Conservation (phyloP, 2,888 invertebrate species). For the Aphidoletes aphidimyza region DNA sequence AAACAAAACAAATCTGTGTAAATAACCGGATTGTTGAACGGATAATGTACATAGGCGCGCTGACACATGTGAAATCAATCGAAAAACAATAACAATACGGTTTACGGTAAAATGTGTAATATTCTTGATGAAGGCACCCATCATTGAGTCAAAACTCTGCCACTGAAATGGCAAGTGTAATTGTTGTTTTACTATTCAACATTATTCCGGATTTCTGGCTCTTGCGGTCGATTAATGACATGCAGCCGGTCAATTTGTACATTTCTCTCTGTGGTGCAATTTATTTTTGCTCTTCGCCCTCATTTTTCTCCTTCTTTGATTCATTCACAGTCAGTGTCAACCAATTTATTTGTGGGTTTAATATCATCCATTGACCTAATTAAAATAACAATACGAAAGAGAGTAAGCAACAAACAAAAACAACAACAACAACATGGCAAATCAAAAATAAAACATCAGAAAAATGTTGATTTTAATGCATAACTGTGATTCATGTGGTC, state of each 20-base stretch:
- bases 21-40: too few relatives aligned
- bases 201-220: background rate
- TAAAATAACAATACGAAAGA: background rate
- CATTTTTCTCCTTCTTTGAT: background rate
- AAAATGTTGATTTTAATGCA: too few relatives aligned
- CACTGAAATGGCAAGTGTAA: too few relatives aligned
- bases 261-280: background rate
- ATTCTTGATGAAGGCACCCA: background rate
- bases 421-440: background rate
- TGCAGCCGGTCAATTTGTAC: background rate
- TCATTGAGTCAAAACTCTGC: too few relatives aligned
- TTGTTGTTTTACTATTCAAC: too few relatives aligned
- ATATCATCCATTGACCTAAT: background rate
- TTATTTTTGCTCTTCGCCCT: too few relatives aligned
- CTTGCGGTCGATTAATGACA: constrained; percentile 4
- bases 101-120: background rate
- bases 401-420: too few relatives aligned
- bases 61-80: constrained; percentile 35
- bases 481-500: too few relatives aligned
- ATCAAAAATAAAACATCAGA: too few relatives aligned
- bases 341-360: background rate
- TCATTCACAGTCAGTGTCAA: background rate
- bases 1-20: too few relatives aligned
- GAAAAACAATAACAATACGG: background rate
- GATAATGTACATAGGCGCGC: too few relatives aligned